phyloP scores from a whole-genome alignment of 2,888 invertebrate species.

The Sinohyriopsis cumingii region DNA sequence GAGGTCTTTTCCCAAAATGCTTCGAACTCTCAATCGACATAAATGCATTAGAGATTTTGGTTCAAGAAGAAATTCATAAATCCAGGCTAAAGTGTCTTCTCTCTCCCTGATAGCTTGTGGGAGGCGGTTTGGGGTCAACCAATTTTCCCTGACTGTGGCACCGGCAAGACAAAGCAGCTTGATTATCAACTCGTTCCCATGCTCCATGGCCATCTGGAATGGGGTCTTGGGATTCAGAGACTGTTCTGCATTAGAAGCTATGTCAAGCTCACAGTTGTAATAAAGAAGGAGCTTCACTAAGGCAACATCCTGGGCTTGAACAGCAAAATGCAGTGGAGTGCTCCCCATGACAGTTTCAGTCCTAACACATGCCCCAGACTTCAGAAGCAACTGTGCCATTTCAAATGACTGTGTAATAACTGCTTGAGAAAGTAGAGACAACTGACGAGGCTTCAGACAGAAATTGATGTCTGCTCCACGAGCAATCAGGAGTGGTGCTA shows the following conservation, averaged over 20 bases:
- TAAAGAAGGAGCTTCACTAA: slow-evolving; percentile 56
- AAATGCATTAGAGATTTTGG: slow-evolving; percentile 45
- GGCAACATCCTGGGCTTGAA: slow-evolving; percentile 42
- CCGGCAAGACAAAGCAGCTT: slow-evolving; percentile 51
- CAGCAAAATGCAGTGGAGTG: slow-evolving; percentile 48
- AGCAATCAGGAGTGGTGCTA: slow-evolving; percentile 46
- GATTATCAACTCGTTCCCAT: slow-evolving; percentile 46
- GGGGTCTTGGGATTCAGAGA: slow-evolving; percentile 53
- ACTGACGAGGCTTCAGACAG: slow-evolving; percentile 27
- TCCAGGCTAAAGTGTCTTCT: slow-evolving; percentile 40
- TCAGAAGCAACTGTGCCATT: slow-evolving; percentile 47
- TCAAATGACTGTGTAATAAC: slow-evolving; percentile 36
- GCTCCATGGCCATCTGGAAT: slow-evolving; percentile 52
- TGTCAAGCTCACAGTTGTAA: slow-evolving; percentile 53
- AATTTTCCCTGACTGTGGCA: slow-evolving; percentile 37
- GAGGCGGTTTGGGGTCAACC: slow-evolving; percentile 29
- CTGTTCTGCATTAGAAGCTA: slow-evolving; percentile 39
- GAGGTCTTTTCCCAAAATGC: slow-evolving; percentile 28
- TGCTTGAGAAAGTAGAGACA: slow-evolving; percentile 50
- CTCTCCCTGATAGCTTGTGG: slow-evolving; percentile 31
- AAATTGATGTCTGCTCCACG: slow-evolving; percentile 54
- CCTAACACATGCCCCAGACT: slow-evolving; percentile 42
- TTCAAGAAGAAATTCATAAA: slow-evolving; percentile 34
- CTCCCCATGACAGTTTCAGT: slow-evolving; percentile 40
- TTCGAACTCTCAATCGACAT: slow-evolving; percentile 37